Base-by-base conservation (phyloP, 92 coral and sea anemone species). In the Plumapathes pennacea region DNA sequence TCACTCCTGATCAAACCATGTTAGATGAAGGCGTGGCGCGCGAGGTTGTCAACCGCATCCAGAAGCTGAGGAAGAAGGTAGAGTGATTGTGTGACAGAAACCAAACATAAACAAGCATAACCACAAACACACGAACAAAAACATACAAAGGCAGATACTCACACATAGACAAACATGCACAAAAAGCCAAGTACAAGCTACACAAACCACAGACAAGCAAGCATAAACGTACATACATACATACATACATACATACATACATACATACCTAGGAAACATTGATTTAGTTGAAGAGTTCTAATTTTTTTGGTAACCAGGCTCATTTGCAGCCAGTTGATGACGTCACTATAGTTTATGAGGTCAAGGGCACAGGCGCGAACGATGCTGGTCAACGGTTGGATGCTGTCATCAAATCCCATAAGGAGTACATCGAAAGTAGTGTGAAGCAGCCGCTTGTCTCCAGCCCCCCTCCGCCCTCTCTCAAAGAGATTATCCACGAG, bases 21-120 rank as follows among this genome's bases (percentile, higher is more conserved):
- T 72, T 88, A 50, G 85, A 86, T 47, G 99, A 94, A 74, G 99
- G 99, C 38, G 63, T 94, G 42, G 99, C 99, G 4, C 65, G 99
- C 17, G 99, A 94, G 38, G 95, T 94, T 14, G 99, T 94, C 31
- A 94, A 94, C 43, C 99, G 99, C 32, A 94, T 94, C 34, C 99
- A 94, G 78, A 89, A 78, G 54, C 84, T 94, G 10, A 88, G 99
- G 43, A 94, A 94, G 50, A 94, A 89, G 96, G 99, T 89, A n/a
- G n/a, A n/a, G n/a, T n/a, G n/a, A n/a, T n/a, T n/a, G n/a, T n/a
- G n/a, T n/a, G n/a, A n/a, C n/a, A n/a, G n/a, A n/a, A n/a, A n/a
- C n/a, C n/a, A n/a, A n/a, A n/a, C n/a, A n/a, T n/a, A n/a, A n/a
- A n/a, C n/a, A n/a, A n/a, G n/a, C n/a, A n/a, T n/a, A n/a, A n/a